Evolutionary conservation across 37 sponge, comb jelly and placozoan species (phyloP).

Genomic region (Petrosia ficiformis): DNA sequence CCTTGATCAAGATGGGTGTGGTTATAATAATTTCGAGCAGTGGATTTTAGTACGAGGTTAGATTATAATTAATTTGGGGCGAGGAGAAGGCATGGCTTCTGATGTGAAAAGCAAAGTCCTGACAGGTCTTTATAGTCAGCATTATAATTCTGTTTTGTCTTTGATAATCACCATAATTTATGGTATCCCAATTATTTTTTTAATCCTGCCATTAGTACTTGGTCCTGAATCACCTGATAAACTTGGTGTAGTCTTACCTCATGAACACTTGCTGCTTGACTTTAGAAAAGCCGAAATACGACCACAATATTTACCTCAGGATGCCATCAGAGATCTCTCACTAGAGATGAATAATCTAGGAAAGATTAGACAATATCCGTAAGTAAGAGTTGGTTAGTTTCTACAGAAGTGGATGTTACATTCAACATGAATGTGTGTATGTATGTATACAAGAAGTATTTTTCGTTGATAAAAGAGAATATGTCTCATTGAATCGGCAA

Average conservation of each 20-base stretch:
- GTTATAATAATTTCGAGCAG: too few species aligned
- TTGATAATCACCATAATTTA: too few species aligned
- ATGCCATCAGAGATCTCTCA: conserved; percentile 3
- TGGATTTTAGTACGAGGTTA: too few species aligned
- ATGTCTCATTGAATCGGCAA: too few species aligned
- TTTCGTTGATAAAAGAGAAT: too few species aligned
- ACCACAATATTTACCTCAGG: conserved; percentile 4
- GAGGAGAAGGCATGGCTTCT: too few species aligned
- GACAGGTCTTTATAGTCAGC: conserved; percentile 20
- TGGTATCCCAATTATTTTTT: neutral
- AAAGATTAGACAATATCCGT: conserved; percentile 57
- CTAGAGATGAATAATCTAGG: conserved; percentile 44
- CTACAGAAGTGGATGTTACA: too few species aligned
- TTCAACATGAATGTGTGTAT: too few species aligned
- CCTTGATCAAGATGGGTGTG: too few species aligned
- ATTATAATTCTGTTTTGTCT: neutral
- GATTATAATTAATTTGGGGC: too few species aligned
- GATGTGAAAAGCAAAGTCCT: conserved; percentile 36
- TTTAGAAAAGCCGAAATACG: neutral
- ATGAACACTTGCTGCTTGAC: conserved; percentile 64
- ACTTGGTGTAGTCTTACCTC: conserved; percentile 48
- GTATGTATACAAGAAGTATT: too few species aligned
- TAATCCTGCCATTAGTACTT: conserved; percentile 22
- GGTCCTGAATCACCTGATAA: conserved; percentile 31
- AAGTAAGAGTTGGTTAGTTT: conserved; percentile 29